Conservation (phyloP, 2,797 vertebrate genomes). For the Poecile montanus region DNA sequence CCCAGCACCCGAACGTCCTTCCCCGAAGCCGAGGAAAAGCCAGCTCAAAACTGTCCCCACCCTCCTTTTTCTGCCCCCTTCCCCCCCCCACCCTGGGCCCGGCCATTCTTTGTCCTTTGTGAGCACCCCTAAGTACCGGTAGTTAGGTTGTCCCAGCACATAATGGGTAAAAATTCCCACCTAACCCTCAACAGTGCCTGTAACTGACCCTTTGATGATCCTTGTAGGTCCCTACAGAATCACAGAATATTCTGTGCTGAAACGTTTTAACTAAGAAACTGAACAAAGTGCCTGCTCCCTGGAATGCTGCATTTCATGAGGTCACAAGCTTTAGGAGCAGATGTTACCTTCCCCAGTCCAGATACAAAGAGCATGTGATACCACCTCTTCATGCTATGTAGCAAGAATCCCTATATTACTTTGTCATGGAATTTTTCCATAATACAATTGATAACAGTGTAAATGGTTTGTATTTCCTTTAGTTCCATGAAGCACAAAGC, state of each 20-base stretch:
- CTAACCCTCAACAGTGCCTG: no score
- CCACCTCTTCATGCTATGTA: neutral
- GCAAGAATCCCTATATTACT: neutral
- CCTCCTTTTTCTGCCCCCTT: no score
- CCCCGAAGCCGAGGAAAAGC: no score
- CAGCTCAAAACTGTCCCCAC: no score
- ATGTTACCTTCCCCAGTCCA: neutral
- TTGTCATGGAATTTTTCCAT: neutral
- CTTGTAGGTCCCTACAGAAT: neutral
- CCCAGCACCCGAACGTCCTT: no score
- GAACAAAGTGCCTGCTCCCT: neutral
- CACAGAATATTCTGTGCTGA: neutral
- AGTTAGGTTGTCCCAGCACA: no score
- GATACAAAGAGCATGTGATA: neutral
- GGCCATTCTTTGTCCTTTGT: no score
- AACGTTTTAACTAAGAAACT: neutral
- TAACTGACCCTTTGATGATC: neutral
- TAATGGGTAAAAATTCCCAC: no score
- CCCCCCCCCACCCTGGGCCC: no score
- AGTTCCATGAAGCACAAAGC: neutral
- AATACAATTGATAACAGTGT: neutral
- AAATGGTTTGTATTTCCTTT: neutral
- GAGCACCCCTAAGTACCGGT: no score
- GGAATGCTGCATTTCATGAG: neutral
- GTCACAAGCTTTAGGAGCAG: neutral